Conservation (phyloP, 2,797 vertebrate species). For the Tokudaia muenninki region DNA sequence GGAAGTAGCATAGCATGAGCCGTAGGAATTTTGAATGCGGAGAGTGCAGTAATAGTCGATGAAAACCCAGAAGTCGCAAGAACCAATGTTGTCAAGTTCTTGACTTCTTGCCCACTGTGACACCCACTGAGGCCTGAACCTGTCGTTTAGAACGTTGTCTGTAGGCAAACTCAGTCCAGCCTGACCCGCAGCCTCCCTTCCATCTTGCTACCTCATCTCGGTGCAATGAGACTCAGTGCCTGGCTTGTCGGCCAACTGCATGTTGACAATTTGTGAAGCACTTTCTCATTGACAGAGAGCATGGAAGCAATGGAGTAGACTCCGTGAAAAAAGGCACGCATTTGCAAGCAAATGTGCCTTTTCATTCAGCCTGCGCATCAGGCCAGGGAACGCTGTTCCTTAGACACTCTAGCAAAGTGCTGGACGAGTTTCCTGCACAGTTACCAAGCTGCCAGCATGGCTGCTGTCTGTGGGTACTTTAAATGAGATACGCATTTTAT, state of each 20-base stretch:
- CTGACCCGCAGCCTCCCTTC: not conserved
- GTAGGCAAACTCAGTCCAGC: not conserved
- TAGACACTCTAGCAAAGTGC: not conserved
- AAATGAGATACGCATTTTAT: not conserved
- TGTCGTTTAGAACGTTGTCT: not conserved
- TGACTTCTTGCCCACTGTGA: not conserved
- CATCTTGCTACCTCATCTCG: not conserved
- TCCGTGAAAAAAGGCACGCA: not conserved
- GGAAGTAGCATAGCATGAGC: not conserved
- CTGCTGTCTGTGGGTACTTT: not conserved
- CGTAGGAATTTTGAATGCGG: not conserved
- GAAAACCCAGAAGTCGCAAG: not conserved
- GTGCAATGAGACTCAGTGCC: not conserved
- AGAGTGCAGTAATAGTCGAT: not conserved
- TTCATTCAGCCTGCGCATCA: fast-evolving
- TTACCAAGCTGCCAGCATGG: not conserved
- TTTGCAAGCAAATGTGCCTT: not conserved
- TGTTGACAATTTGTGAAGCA: not conserved
- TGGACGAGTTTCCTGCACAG: not conserved
- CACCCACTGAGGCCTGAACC: not conserved
- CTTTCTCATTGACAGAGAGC: not conserved
- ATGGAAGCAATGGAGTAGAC: not conserved
- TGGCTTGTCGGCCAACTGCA: not conserved
- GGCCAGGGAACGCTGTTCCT: not conserved
- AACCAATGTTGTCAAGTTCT: not conserved